Percentiles rank a stretch among this genome's conserved stretches.
Conservation (phyloP, 2,113 vertebrate genomes). For the Numenius arquata region DNA sequence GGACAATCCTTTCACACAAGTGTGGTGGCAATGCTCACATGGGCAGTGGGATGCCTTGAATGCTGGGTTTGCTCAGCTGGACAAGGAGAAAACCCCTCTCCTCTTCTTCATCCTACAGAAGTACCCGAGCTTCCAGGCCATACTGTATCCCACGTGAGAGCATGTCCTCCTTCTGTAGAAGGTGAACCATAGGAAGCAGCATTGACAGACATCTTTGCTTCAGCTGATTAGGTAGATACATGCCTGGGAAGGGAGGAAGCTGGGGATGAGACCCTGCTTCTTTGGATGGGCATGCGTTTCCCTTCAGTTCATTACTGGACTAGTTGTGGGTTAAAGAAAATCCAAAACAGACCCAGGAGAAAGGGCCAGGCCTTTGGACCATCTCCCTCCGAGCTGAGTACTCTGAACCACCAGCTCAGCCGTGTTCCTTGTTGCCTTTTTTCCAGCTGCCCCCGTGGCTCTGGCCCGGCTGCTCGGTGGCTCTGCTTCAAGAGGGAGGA, state of each 20-base stretch:
- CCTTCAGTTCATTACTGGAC: not conserved
- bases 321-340: not conserved
- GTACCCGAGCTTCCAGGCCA: not conserved
- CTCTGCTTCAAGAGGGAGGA: not conserved
- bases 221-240: not conserved
- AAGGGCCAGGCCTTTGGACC: not conserved
- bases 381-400: not conserved
- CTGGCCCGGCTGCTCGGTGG: not conserved
- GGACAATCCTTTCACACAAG: not conserved
- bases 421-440: not conserved
- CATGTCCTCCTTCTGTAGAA: not conserved
- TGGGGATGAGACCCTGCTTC: not conserved
- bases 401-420: not conserved
- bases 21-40: not conserved
- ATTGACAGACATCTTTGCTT: not conserved
- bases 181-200: not conserved
- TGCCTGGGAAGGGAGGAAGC: not conserved
- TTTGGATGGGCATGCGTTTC: not conserved
- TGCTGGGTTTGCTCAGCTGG: not conserved
- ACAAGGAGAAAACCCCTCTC: not conserved
- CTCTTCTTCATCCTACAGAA: not conserved
- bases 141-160: not conserved
- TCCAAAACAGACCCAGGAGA: not conserved
- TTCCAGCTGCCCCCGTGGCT: not conserved
- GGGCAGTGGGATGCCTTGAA: not conserved